phyloP scores from a whole-genome alignment of 2,113 vertebrate genomes.

The Boulengeromyrus knoepffleri region DNA sequence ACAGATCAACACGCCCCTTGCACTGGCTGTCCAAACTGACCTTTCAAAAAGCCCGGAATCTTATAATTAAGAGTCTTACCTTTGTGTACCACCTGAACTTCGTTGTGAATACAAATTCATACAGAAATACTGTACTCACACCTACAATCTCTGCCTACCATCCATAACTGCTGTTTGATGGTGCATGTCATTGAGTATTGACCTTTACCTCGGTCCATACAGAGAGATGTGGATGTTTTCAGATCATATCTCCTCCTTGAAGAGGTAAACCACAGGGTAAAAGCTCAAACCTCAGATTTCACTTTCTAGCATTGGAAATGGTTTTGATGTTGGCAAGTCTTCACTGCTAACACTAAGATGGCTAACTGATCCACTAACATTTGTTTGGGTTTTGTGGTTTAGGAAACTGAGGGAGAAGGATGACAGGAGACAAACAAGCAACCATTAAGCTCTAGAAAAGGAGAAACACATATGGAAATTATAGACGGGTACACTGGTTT shows the following conservation, averaged over 20 bases:
- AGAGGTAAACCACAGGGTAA: not conserved
- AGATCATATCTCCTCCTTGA: not conserved
- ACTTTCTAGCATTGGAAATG: not conserved
- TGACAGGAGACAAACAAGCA: not conserved
- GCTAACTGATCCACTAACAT: not conserved
- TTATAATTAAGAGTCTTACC: not conserved
- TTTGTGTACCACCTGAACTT: not conserved
- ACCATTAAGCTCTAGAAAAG: not conserved
- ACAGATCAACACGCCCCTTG: not conserved
- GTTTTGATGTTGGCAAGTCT: not conserved
- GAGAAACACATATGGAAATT: not conserved
- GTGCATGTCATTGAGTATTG: not conserved
- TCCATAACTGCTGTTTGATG: not conserved
- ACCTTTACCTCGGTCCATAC: not conserved
- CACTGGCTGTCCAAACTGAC: conserved; percentile 2
- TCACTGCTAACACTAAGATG: not conserved
- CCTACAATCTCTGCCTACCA: not conserved
- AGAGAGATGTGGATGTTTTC: not conserved
- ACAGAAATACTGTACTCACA: not conserved
- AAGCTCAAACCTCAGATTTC: not conserved
- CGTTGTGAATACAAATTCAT: not conserved
- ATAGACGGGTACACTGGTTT: not conserved
- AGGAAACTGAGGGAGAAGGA: not conserved
- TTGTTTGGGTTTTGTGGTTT: not conserved
- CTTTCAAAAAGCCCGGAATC: not conserved